phyloP scores from a whole-genome alignment of 2,113 vertebrate species.

The Numida meleagris region DNA sequence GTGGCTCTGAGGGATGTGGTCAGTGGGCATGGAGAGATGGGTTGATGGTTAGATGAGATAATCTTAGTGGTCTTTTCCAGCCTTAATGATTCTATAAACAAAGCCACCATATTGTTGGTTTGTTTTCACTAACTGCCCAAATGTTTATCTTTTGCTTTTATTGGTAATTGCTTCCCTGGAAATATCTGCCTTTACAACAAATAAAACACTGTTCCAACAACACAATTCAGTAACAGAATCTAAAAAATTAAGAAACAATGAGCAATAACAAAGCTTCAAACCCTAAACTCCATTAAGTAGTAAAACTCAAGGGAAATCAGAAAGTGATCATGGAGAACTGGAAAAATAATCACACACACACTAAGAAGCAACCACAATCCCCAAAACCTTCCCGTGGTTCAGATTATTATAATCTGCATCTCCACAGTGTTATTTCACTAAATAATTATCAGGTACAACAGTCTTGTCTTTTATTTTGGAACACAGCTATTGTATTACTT shows the following conservation, averaged over 20 bases:
- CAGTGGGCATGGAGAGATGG: too few species aligned
- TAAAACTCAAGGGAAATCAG: not conserved
- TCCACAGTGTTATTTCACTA: not conserved
- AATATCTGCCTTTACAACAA: not conserved
- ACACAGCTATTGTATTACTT: slow-evolving; percentile 58
- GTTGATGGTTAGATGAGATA: too few species aligned
- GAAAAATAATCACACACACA: slow-evolving; percentile 1
- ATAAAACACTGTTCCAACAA: not conserved
- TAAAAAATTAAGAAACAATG: not conserved
- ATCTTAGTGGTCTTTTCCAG: too few species aligned
- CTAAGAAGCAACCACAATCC: not conserved
- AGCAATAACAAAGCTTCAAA: not conserved
- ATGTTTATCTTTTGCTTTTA: not conserved
- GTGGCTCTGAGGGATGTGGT: too few species aligned
- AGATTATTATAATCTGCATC: slow-evolving; percentile 51
- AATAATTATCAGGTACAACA: slow-evolving; percentile 30
- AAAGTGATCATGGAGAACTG: not conserved
- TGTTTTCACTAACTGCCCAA: not conserved
- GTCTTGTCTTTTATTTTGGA: slow-evolving; percentile 57
- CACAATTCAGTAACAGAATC: not conserved
- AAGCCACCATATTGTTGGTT: fast-evolving
- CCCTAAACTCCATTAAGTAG: not conserved
- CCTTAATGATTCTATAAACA: not conserved
- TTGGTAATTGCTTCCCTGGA: not conserved
- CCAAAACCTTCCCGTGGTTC: slow-evolving; percentile 30